These are phyloP conservation scores for Gephyroberyx darwinii DNA, from an alignment of 2,797 vertebrate species.

Conservation along the genomic window DNA sequence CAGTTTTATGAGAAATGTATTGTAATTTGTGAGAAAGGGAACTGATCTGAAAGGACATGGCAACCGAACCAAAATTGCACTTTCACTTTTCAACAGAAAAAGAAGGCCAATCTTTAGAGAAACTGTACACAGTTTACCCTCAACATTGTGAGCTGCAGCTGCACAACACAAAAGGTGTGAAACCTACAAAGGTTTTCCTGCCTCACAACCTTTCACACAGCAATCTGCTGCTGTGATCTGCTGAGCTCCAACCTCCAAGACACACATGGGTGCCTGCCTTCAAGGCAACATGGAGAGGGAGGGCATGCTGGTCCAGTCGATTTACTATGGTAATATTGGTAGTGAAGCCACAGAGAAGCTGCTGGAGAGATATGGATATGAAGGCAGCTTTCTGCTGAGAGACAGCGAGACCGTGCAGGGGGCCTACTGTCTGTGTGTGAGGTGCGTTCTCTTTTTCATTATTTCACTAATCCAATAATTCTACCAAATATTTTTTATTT, in stretches of 20 bases:
- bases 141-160: constrained; percentile 15
- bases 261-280: background rate
- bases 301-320: constrained; percentile 41
- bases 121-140: background rate
- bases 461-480: too few relatives aligned
- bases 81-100: constrained; percentile 23
- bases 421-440: constrained; percentile 76
- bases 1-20: too few relatives aligned
- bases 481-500: too few relatives aligned
- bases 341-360: constrained; percentile 65
- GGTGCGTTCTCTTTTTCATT: constrained; percentile 54
- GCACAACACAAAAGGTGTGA: constrained; percentile 60
- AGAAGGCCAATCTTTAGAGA: constrained; percentile 4
- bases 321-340: constrained; percentile 71
- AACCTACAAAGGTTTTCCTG: constrained; percentile 70
- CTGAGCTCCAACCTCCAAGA: background rate
- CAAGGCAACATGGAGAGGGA: constrained; percentile 63
- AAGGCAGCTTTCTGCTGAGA: constrained; percentile 76
- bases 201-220: constrained; percentile 20
- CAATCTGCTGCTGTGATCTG: constrained; percentile 8
- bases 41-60: background rate
- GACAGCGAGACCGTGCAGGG: constrained; percentile 72
- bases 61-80: background rate
- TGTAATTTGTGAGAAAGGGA: background rate
- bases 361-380: constrained; percentile 68